Evolutionary conservation across 2,888 invertebrate genomes (phyloP), one percentile per base, ranked within the genome.

Genomic region (Argyresthia albistria): DNA sequence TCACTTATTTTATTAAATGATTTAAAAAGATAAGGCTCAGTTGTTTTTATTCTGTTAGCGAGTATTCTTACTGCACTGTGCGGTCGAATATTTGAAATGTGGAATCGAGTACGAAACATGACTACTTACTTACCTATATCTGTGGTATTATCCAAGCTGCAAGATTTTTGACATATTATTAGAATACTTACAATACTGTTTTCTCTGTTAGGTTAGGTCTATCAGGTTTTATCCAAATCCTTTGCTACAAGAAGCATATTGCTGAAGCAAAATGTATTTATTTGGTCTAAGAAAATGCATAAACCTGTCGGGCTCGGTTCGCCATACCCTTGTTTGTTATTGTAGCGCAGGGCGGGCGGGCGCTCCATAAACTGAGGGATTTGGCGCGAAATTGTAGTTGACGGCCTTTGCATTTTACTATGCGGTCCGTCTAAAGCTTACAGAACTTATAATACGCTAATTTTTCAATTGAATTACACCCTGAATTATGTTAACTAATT

Each of bases 1-100:
- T 86, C 76, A 83, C 78, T 87, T 86, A 87, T 87, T 87, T 87
- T 86, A 87, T 76, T 87, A 86, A 87, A 87, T 79, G 76, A 79
- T 80, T 80, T 81, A 73, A 79, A 76, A 71, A 25, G 25, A 59
- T 65, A 61, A 55, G 37, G 6, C 35, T 37, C 39, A 46, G 37
- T 12, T 46, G 51, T 50, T 55, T 64, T 51, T 57, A 4, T 25
- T n/a, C n/a, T n/a, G n/a, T n/a, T n/a, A n/a, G n/a, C n/a, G n/a
- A n/a, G n/a, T n/a, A n/a, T n/a, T n/a, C n/a, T n/a, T n/a, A n/a
- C n/a, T n/a, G n/a, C n/a, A n/a, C n/a, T n/a, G n/a, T n/a, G n/a
- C n/a, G 25, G 6, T 25, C 25, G 25, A 25, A 25, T 25, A 25
- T 25, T 25, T 25, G 3, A 25, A 25, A 25, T 25, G 6, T 25